phyloP scores from a whole-genome alignment of 2,797 vertebrate species.

The Scolopax rusticola region DNA sequence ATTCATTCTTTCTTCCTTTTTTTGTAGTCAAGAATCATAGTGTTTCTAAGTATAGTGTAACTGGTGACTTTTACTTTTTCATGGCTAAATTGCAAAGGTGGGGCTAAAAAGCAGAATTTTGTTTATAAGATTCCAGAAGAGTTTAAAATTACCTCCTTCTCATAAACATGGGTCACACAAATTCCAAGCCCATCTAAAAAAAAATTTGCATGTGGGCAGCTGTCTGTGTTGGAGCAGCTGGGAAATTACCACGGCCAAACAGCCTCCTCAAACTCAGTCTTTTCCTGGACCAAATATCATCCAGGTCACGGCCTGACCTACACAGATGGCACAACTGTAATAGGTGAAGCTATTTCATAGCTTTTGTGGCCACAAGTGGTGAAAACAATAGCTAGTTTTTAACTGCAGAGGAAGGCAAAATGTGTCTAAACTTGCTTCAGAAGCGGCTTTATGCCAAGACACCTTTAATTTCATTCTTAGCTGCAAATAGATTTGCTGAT shows the following conservation, averaged over 20 bases:
- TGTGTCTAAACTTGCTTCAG: background rate
- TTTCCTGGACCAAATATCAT: background rate
- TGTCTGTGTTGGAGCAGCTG: background rate
- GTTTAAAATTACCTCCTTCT: background rate
- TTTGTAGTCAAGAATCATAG: background rate
- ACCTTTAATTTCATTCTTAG: background rate
- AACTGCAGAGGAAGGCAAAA: background rate
- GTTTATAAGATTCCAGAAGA: background rate
- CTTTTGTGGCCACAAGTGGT: background rate
- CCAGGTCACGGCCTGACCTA: background rate
- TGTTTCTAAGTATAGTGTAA: background rate
- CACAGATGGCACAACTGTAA: background rate
- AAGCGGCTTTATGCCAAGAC: background rate
- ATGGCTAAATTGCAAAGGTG: background rate
- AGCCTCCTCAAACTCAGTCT: background rate
- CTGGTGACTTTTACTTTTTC: background rate
- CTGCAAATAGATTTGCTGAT: background rate
- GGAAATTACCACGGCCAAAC: background rate
- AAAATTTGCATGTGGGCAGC: background rate
- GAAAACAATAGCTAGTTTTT: background rate
- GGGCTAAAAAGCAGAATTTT: background rate
- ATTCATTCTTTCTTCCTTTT: background rate
- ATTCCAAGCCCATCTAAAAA: background rate
- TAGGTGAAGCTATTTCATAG: background rate
- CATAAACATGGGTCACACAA: background rate